Base-by-base conservation (phyloP, 2,113 vertebrate genomes). In the Tricholaema leucomelas region DNA sequence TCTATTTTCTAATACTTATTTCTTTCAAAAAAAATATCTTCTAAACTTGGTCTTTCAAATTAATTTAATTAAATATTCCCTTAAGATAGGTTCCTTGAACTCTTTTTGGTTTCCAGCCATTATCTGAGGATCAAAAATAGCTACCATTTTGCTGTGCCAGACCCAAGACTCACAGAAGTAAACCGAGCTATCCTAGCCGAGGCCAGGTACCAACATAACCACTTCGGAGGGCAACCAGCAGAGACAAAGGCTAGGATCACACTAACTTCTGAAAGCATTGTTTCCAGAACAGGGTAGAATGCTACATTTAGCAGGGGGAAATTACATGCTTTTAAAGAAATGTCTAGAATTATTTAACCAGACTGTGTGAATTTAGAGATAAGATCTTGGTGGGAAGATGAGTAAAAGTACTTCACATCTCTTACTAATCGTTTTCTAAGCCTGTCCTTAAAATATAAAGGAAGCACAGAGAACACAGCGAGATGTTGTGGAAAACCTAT, bases 231-330 rank as follows among this genome's bases (percentile, higher is more conserved):
- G 19, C 23, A 87, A 9, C 15, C 54, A 33, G 63, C 78, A 65
- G 2, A 33, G 44, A 36, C 28, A 1, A 50, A 55, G 24, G 18
- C 12, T 55, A 21, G 20, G 77, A 40, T 0, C 31, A 5, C 1
- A 3, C 11, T 2, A 0, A 85, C 21, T 69, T 54, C 59, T 76
- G 28, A 17, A 69, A 82, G 5, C 10, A 73, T 19, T 73, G 31
- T 44, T 88, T 40, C 30, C n/a, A 58, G 58, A 52, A 84, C 16
- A 55, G 1, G 66, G 48, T 63, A 78, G 15, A 64, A 4, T 9
- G 69, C 12, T 16, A 35, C 42, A 35, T 6, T 52, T 5, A 18
- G 3, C 38, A 52, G 17, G 12, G 36, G 55, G 23, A 91, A 81
- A 77, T 5, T 33, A 77, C 0, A 1, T 10, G 13, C 42, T 88